phyloP scores from a whole-genome alignment of 2,113 vertebrate species.

The Urocynchramus pylzowi region DNA sequence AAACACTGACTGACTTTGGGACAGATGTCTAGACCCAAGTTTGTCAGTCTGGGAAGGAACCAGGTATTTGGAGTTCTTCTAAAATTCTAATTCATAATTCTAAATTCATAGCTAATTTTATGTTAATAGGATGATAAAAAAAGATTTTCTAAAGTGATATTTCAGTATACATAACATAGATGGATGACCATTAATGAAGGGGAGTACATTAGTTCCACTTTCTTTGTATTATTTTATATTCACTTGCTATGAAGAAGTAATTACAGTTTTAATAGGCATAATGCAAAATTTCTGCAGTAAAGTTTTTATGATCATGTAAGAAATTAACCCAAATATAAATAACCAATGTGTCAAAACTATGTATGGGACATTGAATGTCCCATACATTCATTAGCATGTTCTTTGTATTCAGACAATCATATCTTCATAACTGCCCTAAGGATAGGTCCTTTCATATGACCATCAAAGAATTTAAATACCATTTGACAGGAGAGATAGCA shows the following conservation, averaged over 20 bases:
- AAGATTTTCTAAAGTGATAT: neutral
- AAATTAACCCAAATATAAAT: neutral
- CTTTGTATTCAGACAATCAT: neutral
- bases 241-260: neutral
- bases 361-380: no score
- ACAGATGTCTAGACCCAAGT: neutral
- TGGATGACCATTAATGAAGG: neutral
- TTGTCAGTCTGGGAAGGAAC: neutral
- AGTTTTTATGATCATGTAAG: neutral
- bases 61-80: neutral
- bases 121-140: neutral
- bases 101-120: neutral
- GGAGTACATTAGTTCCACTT: neutral
- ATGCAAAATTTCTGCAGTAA: neutral
- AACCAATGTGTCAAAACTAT: neutral
- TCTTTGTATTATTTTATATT: neutral
- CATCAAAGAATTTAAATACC: neutral
- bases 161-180: neutral
- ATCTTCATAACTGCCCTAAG: neutral
- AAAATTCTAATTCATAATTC: neutral
- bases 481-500: neutral
- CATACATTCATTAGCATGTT: neutral
- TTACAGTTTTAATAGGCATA: neutral
- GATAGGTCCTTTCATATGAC: neutral
- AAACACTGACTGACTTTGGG: neutral